A percentile compares a stretch with the other conserved stretches of the same genome.
Evolutionary conservation across 1,140 invertebrate genomes (phyloP).

Genomic region (Ganaspis sp.): DNA sequence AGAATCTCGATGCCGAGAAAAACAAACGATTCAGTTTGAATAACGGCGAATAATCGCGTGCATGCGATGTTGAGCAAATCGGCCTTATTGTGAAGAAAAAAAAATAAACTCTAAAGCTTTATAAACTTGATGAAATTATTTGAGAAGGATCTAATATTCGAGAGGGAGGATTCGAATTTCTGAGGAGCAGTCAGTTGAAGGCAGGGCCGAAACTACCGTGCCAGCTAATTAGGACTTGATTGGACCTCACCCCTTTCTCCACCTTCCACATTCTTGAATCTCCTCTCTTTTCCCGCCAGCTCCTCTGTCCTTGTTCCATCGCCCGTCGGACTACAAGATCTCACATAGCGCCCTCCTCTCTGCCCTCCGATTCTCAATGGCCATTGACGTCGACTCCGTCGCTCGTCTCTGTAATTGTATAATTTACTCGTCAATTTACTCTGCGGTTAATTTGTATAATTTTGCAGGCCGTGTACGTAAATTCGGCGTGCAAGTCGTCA

Average conservation of each 20-base stretch:
- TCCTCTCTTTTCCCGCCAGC: conserved; percentile 31
- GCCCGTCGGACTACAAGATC: conserved; percentile 33
- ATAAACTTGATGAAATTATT: conserved; percentile 14
- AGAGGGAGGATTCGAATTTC: conserved; percentile 25
- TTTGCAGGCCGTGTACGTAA: conserved; percentile 49
- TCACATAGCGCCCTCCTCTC: conserved; percentile 11
- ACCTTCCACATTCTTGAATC: conserved; percentile 37
- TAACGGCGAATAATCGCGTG: too few relatives aligned
- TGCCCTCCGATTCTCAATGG: conserved; percentile 2
- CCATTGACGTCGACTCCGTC: conserved; percentile 43
- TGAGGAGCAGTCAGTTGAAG: background rate
- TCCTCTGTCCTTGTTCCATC: conserved; percentile 8
- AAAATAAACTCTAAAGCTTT: background rate
- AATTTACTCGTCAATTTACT: conserved; percentile 62
- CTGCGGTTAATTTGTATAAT: conserved; percentile 62
- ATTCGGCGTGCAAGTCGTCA: conserved; percentile 38
- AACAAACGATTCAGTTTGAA: too few relatives aligned
- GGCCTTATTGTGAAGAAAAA: background rate
- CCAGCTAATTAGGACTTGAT: conserved; percentile 71
- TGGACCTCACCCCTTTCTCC: conserved; percentile 52
- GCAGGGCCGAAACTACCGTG: conserved; percentile 38
- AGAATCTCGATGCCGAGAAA: too few relatives aligned
- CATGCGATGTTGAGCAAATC: too few relatives aligned
- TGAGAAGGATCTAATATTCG: conserved; percentile 8
- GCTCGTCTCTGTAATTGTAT: conserved; percentile 58